phyloP scores from a whole-genome alignment of 2,113 vertebrate species.

The Dipodomys spectabilis region DNA sequence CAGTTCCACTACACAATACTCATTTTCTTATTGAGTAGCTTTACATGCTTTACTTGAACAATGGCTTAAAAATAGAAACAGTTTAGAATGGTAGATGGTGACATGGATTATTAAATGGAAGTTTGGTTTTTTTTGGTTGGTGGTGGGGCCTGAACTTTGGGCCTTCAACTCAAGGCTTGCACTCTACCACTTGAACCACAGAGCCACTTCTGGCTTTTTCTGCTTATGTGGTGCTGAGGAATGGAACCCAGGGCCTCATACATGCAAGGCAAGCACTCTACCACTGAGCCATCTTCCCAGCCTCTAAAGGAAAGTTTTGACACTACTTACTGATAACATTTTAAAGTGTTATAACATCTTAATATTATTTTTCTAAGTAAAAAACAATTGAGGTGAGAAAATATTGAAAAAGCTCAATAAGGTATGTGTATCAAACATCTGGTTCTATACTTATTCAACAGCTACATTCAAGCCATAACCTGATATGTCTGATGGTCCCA shows the following conservation, averaged over 20 bases:
- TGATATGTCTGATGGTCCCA: not conserved
- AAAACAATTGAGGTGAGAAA: not conserved
- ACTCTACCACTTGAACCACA: too few relatives aligned
- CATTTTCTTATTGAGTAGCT: not conserved
- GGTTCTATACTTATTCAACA: not conserved
- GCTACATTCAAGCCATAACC: not conserved
- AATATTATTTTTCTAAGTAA: not conserved
- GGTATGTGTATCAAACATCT: not conserved
- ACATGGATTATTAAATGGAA: not conserved
- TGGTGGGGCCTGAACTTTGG: too few relatives aligned
- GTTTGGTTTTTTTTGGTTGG: too few relatives aligned
- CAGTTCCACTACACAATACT: not conserved
- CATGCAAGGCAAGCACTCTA: too few relatives aligned
- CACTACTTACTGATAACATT: not conserved
- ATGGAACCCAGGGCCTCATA: too few relatives aligned
- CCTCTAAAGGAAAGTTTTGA: conserved; percentile 13
- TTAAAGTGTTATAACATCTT: not conserved
- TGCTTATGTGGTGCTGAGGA: too few relatives aligned
- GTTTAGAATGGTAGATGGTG: not conserved
- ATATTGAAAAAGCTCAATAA: not conserved
- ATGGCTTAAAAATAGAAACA: not conserved
- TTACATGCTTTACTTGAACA: conserved; percentile 26
- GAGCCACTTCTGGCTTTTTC: too few relatives aligned
- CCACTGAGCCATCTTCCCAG: too few relatives aligned
- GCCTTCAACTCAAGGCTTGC: too few relatives aligned